Evolutionary conservation across 2,113 vertebrate genomes (phyloP).

Genomic region (Desmodus rotundus): DNA sequence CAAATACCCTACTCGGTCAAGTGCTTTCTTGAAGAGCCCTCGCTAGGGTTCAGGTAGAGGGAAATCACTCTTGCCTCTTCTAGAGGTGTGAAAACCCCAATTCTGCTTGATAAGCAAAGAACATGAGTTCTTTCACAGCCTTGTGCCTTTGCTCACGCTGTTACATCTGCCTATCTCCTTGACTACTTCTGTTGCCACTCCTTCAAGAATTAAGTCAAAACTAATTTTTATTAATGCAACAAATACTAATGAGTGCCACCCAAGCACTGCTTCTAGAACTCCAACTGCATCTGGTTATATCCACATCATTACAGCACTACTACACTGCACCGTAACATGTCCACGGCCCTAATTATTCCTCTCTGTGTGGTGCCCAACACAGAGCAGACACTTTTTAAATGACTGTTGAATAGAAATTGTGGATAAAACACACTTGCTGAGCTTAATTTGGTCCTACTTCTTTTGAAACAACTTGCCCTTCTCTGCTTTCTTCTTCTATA

Average conservation of each 20-base stretch:
- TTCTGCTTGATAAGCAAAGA: background rate
- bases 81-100: background rate
- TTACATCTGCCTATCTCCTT: background rate
- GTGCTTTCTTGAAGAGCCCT: background rate
- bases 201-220: background rate
- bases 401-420: background rate
- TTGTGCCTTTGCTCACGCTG: background rate
- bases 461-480: background rate
- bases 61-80: background rate
- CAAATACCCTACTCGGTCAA: background rate
- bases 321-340: background rate
- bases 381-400: background rate
- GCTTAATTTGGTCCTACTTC: background rate
- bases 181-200: background rate
- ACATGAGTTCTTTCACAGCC: background rate
- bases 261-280: background rate
- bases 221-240: background rate
- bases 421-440: background rate
- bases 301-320: background rate
- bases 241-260: background rate
- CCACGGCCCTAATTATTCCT: background rate
- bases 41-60: background rate
- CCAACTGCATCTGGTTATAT: background rate
- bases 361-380: background rate
- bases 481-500: background rate